Evolutionary conservation across 2,797 vertebrate genomes (phyloP).

Genomic region (Nothura maculosa): DNA sequence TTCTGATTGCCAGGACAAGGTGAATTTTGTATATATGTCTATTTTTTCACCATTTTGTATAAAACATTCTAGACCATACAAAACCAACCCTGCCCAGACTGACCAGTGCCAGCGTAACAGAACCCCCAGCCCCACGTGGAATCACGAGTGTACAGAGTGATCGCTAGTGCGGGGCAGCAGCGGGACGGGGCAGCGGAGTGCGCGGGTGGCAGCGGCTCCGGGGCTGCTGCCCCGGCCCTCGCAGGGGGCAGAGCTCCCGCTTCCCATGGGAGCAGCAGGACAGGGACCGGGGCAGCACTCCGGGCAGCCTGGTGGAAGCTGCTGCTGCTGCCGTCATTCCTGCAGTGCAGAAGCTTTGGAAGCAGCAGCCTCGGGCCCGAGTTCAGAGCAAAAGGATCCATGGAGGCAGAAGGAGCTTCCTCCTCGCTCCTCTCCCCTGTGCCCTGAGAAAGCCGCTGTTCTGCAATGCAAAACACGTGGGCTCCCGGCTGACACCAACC

Average conservation of each 20-base stretch:
- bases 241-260: background rate
- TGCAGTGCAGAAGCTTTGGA: background rate
- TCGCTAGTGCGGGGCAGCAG: background rate
- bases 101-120: background rate
- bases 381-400: background rate
- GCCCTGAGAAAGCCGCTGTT: rapidly evolving
- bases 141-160: background rate
- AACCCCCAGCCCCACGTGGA: background rate
- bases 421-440: background rate
- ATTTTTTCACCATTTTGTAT: background rate
- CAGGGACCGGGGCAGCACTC: no score
- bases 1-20: background rate
- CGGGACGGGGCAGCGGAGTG: no score
- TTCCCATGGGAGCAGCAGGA: no score
- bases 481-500: rapidly evolving
- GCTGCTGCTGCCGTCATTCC: background rate
- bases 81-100: background rate
- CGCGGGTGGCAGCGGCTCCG: no score
- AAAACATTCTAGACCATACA: background rate
- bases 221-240: no score
- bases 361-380: rapidly evolving
- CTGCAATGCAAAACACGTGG: background rate
- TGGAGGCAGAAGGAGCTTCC: background rate
- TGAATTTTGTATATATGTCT: background rate
- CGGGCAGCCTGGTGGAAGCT: no score